Evolutionary conservation across 2,888 invertebrate species (phyloP).

Genomic region (Netelia melanura): DNA sequence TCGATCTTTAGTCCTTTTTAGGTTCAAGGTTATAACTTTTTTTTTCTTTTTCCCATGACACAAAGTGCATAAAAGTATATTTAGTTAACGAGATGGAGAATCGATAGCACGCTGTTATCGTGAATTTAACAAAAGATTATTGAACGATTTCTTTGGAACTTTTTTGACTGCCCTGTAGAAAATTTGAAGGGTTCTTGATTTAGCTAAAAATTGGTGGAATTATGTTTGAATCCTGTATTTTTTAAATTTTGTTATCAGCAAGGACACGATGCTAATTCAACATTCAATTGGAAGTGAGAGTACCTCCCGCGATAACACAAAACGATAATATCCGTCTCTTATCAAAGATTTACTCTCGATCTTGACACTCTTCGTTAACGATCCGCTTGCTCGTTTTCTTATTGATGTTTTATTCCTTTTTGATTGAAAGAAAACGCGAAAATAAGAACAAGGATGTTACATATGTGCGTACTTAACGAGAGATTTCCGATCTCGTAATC

Average conservation of each 20-base stretch:
- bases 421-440: no score
- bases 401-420: no score
- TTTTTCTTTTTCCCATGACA: background rate
- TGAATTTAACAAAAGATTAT: constrained; percentile 20
- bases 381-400: no score
- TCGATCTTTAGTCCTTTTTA: constrained; percentile 13
- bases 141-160: background rate
- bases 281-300: background rate
- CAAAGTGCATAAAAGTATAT: background rate
- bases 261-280: background rate
- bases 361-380: no score
- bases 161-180: background rate
- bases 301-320: background rate
- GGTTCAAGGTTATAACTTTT: constrained; percentile 14
- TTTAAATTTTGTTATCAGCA: constrained; percentile 46
- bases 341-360: background rate
- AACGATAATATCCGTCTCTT: background rate
- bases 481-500: no score
- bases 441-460: no score
- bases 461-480: no score
- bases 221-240: background rate
- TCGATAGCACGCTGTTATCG: background rate
- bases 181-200: background rate
- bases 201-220: constrained; percentile 42
- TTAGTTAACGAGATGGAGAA: constrained; percentile 3